Evolutionary conservation across 2,888 invertebrate genomes (phyloP).

Genomic region (Nemurella pictetii): DNA sequence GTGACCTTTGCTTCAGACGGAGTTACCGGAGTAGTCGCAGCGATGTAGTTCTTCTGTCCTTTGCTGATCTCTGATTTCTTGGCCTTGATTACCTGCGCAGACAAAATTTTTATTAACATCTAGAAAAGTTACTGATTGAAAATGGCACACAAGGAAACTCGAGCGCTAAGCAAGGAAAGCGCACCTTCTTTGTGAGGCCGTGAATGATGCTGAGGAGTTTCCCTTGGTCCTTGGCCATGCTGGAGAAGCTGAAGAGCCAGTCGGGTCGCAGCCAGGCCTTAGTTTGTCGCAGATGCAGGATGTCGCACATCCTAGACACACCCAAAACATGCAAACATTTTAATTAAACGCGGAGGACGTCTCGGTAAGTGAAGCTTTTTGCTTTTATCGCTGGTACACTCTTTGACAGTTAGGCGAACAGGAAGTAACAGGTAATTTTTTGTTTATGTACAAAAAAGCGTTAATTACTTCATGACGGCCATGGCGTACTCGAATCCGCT

Average conservation of each 20-base stretch:
- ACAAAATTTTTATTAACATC: neutral
- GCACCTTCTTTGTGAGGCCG: slow-evolving; percentile 68
- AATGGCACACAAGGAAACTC: too few species aligned
- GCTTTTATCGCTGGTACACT: neutral
- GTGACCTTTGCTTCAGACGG: slow-evolving; percentile 50
- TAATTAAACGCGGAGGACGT: too few species aligned
- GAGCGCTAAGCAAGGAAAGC: too few species aligned
- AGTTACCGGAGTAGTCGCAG: neutral
- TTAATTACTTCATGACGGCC: slow-evolving; percentile 77
- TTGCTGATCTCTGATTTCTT: slow-evolving; percentile 37
- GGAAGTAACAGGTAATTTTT: neutral
- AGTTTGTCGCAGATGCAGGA: slow-evolving; percentile 79
- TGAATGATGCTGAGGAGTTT: slow-evolving; percentile 75
- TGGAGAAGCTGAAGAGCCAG: slow-evolving; percentile 74
- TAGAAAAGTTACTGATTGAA: too few species aligned
- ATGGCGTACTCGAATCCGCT: slow-evolving; percentile 83
- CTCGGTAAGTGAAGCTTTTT: too few species aligned
- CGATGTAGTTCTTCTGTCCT: slow-evolving; percentile 38
- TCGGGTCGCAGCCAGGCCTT: slow-evolving; percentile 79
- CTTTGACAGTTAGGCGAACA: neutral
- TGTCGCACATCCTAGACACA: slow-evolving; percentile 72
- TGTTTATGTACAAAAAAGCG: neutral
- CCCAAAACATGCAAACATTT: neutral
- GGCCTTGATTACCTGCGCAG: slow-evolving; percentile 55
- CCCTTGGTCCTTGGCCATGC: slow-evolving; percentile 74